Percentiles rank a stretch among this genome's conserved stretches.
Evolutionary conservation across 2,797 vertebrate species (phyloP).

Genomic region (Melanotaenia trifasciata): DNA sequence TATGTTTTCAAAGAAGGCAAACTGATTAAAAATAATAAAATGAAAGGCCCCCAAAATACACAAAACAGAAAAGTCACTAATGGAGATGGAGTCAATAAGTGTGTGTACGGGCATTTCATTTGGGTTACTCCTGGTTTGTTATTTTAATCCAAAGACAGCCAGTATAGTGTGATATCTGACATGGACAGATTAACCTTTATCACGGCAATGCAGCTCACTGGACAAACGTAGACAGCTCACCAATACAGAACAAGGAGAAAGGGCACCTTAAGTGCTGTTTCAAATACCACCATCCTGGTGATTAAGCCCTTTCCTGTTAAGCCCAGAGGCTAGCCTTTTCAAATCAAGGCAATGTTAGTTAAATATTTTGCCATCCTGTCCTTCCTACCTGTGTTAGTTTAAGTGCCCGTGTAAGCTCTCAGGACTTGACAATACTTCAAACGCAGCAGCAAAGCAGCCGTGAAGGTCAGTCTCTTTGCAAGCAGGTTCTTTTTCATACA

Average conservation of each 20-base stretch:
- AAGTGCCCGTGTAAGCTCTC: constrained; percentile 64
- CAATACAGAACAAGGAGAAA: constrained; percentile 73
- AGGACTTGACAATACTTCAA: constrained; percentile 75
- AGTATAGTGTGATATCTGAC: constrained; percentile 69
- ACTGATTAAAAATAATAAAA: constrained; percentile 11
- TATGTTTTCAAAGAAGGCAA: constrained; percentile 34
- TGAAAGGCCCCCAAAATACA: background rate
- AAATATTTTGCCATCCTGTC: constrained; percentile 71
- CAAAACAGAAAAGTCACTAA: constrained; percentile 15
- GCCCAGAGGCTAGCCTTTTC: constrained; percentile 68
- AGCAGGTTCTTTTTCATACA: constrained; percentile 77
- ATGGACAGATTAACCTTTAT: constrained; percentile 80
- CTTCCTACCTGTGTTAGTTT: constrained; percentile 63
- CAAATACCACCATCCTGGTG: constrained; percentile 73
- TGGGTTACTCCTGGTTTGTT: constrained; percentile 61
- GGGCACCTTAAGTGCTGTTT: constrained; percentile 71
- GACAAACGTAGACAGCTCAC: constrained; percentile 71
- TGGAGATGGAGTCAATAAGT: background rate
- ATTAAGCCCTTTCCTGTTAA: constrained; percentile 66
- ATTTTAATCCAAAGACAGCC: constrained; percentile 72
- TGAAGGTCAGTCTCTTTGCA: constrained; percentile 77
- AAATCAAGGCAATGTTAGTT: constrained; percentile 72
- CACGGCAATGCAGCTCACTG: constrained; percentile 61
- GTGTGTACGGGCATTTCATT: constrained; percentile 12
- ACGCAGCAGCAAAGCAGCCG: constrained; percentile 66